phyloP scores from a whole-genome alignment of 2,797 vertebrate genomes.

The Leuciscus waleckii region DNA sequence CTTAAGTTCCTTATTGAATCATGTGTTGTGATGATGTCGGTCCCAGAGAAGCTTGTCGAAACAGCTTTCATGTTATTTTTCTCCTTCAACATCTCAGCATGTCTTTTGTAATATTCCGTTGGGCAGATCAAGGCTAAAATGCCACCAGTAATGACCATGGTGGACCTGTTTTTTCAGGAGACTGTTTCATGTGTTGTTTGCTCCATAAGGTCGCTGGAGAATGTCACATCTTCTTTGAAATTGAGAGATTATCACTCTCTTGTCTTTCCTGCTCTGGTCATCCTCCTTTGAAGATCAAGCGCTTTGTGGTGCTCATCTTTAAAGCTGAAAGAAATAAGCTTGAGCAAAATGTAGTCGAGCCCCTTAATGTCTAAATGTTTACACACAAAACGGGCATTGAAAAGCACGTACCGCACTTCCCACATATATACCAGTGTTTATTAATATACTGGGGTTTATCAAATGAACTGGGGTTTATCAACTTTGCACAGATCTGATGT shows the following conservation, averaged over 20 bases:
- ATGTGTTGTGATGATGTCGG: not conserved
- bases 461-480: not conserved
- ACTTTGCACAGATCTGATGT: not conserved
- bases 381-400: not conserved
- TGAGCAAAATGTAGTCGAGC: slow-evolving; percentile 12
- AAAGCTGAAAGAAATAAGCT: slow-evolving; percentile 32
- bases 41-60: not conserved
- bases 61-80: not conserved
- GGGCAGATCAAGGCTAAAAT: slow-evolving; percentile 47
- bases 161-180: slow-evolving; percentile 58
- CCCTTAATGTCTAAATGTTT: not conserved
- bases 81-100: not conserved
- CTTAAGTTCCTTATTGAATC: not conserved
- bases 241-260: slow-evolving; percentile 28
- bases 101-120: slow-evolving; percentile 13
- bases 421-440: not conserved
- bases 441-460: not conserved
- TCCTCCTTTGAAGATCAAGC: slow-evolving; percentile 47
- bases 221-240: slow-evolving; percentile 44
- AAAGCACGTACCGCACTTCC: not conserved
- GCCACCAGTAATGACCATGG: slow-evolving; percentile 60
- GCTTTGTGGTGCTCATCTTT: slow-evolving; percentile 16
- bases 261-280: slow-evolving; percentile 19
- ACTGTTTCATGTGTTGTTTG: slow-evolving; percentile 64
- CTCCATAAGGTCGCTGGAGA: slow-evolving; percentile 38